phyloP scores from a whole-genome alignment of 2,797 vertebrate species.

The Micropoecilia bifurca region DNA sequence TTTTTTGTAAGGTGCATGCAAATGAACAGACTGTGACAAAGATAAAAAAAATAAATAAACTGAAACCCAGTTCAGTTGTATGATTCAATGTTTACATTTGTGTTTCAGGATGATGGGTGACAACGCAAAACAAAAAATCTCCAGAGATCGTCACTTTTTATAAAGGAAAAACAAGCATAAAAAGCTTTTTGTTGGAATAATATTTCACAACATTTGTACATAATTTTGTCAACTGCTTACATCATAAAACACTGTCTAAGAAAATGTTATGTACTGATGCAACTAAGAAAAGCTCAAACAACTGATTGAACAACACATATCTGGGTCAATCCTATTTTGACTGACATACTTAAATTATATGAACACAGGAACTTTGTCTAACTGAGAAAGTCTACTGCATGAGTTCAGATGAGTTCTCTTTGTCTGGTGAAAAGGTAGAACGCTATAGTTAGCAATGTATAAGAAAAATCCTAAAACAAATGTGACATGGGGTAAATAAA shows the following conservation, averaged over 20 bases:
- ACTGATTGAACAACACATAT: not conserved
- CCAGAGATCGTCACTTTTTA: not conserved
- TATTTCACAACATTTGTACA: not conserved
- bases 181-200: not conserved
- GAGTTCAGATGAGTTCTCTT: not conserved
- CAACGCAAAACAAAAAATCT: not conserved
- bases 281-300: not conserved
- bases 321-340: not conserved
- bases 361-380: not conserved
- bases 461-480: not conserved
- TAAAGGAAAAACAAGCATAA: not conserved
- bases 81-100: not conserved
- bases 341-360: not conserved
- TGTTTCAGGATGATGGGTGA: not conserved
- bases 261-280: not conserved
- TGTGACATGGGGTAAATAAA: not conserved
- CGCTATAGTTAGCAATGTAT: not conserved
- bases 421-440: not conserved
- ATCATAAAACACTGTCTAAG: not conserved
- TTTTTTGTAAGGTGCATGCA: not conserved
- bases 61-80: too few relatives aligned
- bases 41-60: too few relatives aligned
- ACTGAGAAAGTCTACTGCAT: not conserved
- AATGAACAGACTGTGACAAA: not conserved
- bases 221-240: not conserved